Evolutionary conservation across 2,888 invertebrate genomes (phyloP), one percentile per base, ranked within the genome.

Genomic region (Acrobasis repandana): DNA sequence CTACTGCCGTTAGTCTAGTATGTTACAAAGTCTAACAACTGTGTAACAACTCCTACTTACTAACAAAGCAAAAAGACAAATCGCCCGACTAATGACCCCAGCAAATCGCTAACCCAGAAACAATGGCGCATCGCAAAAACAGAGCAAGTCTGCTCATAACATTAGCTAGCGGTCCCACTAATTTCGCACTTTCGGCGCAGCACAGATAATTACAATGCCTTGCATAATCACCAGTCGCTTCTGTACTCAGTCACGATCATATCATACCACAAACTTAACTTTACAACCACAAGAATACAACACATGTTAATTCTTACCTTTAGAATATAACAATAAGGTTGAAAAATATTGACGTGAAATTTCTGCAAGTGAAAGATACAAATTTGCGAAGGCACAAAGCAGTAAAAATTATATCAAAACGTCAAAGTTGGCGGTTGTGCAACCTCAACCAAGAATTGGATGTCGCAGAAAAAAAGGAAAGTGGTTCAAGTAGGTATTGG

Each of bases 381-480:
- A 46, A 36, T 54, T 46, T 16, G 52, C n/a, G 9, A 47, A 63
- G 73, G 79, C 76, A 85, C 83, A 86, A 87, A 86, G 83, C 83
- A 81, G 79, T 83, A 86, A 90, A 90, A 91, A 91, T 91, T 86
- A 90, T 91, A 91, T 90, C 90, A 91, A 91, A 90, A 88, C 87
- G 86, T 81, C 82, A 85, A 85, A 89, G 82, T 80, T 79, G 79
- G 83, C 66, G 82, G 83, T 91, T 91, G 84, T 87, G 72, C 83
- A 91, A 91, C 91, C 91, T 91, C 90, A 91, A 85, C 75, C 90
- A 78, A 87, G 81, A 82, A 88, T 88, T 87, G 80, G 90, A 87
- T 88, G 90, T 88, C 89, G 86, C 88, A 79, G 82, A 52, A 86
- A 88, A 90, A 90, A 91, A 86, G 79, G 90, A 90, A 91, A 90